Base-by-base conservation (phyloP, 23 tunicate species). In the Aplidium turbinatum region DNA sequence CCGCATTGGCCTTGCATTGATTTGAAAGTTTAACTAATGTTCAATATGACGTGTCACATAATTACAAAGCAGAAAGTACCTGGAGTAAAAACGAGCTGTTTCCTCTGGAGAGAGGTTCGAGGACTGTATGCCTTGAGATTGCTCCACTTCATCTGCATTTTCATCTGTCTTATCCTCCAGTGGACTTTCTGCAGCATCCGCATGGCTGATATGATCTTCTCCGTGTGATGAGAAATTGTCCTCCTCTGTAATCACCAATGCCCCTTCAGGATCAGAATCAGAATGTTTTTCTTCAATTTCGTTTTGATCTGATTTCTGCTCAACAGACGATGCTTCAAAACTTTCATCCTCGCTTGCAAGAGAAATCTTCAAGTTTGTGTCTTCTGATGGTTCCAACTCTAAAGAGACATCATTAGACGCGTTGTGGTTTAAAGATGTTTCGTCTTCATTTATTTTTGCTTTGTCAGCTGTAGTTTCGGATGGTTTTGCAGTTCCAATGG, bases 41-140 rank as follows among this genome's bases (percentile, higher is more conserved):
- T n/a, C n/a, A n/a, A n/a, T n/a, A n/a, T n/a, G n/a, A n/a, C n/a
- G 50, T 42, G 50, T 11, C 24, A 54, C 24, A 54, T 35, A 19
- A 1, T 57, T 57, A 1, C 30, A 57, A 57, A 4, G n/a, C 30
- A 57, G n/a, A 26, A 26, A 34, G 22, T 47, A 52, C 77, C 77
- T 72, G 3, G 77, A 72, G 27, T 72, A 72, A 51, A 72, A 72
- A 1, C 60, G 27, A 1, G 55, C 57, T 52, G 77, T 63, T 18
- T 29, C 77, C 16, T 72, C 63, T 36, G 30, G 30, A n/a, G 68
- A 36, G 68, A 38, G 38, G 19, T 45, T 45, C 11, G 16, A 45
- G 16, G 50, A n/a, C n/a, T n/a, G n/a, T n/a, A n/a, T n/a, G n/a
- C n/a, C n/a, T 21, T 56, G 20, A 19, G 25, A 7, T 56, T 56